Evolutionary conservation across 2,113 vertebrate genomes (phyloP).

Genomic region (Prinia subflava): DNA sequence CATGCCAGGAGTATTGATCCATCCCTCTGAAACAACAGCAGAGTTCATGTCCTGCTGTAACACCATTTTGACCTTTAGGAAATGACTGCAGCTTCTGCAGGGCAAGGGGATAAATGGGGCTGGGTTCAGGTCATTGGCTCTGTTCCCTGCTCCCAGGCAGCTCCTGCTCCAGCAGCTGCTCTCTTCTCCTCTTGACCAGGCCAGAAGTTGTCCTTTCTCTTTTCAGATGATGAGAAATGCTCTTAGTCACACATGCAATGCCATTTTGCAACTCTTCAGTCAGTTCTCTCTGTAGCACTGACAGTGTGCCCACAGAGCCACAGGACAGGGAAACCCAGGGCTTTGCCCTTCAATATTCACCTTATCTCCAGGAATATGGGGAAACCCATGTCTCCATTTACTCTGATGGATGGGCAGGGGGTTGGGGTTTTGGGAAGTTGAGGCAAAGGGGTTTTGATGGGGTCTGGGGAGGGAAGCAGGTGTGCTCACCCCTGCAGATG

Average conservation of each 20-base stretch:
- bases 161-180: neutral
- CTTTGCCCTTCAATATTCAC: neutral
- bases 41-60: neutral
- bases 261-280: neutral
- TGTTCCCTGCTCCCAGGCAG: neutral
- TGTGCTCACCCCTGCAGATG: neutral
- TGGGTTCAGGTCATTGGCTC: accelerated
- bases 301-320: neutral
- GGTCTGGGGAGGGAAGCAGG: neutral
- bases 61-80: neutral
- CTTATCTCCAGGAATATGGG: neutral
- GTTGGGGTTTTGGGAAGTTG: neutral
- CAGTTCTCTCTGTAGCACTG: neutral
- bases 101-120: accelerated
- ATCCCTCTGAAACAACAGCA: neutral
- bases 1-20: neutral
- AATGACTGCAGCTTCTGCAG: neutral
- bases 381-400: neutral
- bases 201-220: neutral
- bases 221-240: neutral
- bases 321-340: neutral
- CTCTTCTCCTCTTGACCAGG: neutral
- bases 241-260: accelerated
- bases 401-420: accelerated
- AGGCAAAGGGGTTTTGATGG: neutral